Evolutionary conservation across 2,797 vertebrate species (phyloP).

Genomic region (Argyrosomus regius): DNA sequence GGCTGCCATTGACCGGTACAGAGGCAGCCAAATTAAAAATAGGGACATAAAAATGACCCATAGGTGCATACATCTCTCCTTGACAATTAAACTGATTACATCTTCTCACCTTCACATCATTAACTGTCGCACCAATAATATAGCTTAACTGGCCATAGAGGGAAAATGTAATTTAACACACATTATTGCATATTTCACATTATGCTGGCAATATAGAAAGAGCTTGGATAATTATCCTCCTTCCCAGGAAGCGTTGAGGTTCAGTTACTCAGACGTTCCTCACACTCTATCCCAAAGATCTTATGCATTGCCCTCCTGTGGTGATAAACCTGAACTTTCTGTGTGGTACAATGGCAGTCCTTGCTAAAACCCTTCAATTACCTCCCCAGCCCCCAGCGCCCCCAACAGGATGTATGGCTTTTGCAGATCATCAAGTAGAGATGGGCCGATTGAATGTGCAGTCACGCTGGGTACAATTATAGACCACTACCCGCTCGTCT

Average conservation of each 20-base stretch:
- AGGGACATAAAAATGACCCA: conserved; percentile 41
- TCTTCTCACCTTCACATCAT: conserved; percentile 33
- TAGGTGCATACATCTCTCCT: conserved; percentile 26
- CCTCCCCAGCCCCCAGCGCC: conserved; percentile 45
- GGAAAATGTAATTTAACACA: conserved; percentile 3
- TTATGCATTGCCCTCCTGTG: conserved; percentile 48
- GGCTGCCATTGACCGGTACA: conserved; percentile 27
- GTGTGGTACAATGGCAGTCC: conserved; percentile 54
- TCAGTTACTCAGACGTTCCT: conserved; percentile 20
- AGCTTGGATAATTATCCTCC: conserved; percentile 11
- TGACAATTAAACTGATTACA: conserved; percentile 49
- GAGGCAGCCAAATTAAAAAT: conserved; percentile 33
- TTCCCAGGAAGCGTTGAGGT: conserved; percentile 8
- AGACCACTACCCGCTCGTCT: conserved; percentile 72
- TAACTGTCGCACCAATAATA: conserved; percentile 35
- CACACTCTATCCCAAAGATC: conserved; percentile 11
- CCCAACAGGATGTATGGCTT: conserved; percentile 63
- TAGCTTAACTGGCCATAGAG: conserved; percentile 14
- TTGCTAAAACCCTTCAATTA: conserved; percentile 77
- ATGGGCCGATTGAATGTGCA: conserved; percentile 50
- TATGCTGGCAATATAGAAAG: neutral
- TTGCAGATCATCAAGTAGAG: conserved; percentile 67
- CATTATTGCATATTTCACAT: conserved; percentile 2
- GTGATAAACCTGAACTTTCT: conserved; percentile 59
- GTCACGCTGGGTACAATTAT: conserved; percentile 76